Base-by-base conservation (phyloP, 2,888 invertebrate species). In the Drosophila nr. perissopoda region DNA sequence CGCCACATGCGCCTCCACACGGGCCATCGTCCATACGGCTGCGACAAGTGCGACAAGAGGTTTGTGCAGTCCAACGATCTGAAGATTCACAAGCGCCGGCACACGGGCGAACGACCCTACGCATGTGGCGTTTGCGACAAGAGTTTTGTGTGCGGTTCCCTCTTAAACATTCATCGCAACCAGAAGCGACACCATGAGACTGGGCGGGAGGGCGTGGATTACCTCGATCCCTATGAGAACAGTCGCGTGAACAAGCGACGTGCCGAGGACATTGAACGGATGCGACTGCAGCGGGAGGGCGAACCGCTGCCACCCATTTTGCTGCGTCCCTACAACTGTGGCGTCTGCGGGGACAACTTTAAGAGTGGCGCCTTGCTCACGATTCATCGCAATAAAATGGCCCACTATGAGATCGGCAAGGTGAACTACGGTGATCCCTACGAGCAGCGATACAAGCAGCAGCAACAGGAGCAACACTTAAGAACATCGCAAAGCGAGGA, bases 41-140 rank as follows among this genome's bases (percentile, higher is more conserved):
- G 95, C 78, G 93, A 94, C 1, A 94, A 87, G 45, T 93, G 93
- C 58, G 89, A 90, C 36, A 91, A 91, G 57, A 88, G 91, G 3
- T 96, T 96, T 90, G 95, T 96, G 0, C 96, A 96, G 90, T 96
- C 96, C 57, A 96, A 96, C 90, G 96, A 96, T 86, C 92, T 96
- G 53, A 95, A 95, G n/a, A 92, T 96, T 36, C 96, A 96, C 83
- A 94, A 95, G 91, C 94, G 96, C 0, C 93, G 96, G 0, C 96
- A 96, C 83, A 96, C 96, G 0, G 96, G 96, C 1, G 95, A 95
- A 82, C 95, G 95, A 69, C 95, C 95, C 0, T 95, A 95, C 80
- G 94, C 94, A 11, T 96, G 96, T 79, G 95, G 95, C 34, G 93
- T 96, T 2, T 96, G 96, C 85, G 95, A 95, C 0, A 95, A 95